These are phyloP conservation scores for Tachysurus vachellii DNA, from an alignment of 2,113 vertebrate genomes.

Conservation along the genomic window DNA sequence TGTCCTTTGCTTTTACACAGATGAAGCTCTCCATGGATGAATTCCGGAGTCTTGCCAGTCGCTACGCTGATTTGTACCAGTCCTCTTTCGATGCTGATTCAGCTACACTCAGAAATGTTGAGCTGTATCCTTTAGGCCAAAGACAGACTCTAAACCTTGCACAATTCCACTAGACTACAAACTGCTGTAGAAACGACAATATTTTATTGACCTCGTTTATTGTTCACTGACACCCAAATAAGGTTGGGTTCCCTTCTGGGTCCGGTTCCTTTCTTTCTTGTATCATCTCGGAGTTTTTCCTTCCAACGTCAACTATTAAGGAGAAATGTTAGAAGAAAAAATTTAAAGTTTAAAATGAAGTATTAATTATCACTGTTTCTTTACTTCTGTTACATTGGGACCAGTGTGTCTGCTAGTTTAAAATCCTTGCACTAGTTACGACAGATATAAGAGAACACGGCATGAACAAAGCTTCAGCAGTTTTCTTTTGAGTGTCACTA, in stretches of 20 bases:
- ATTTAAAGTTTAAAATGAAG: no score
- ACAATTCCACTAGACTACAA: no score
- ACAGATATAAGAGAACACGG: neutral
- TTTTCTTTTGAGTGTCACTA: neutral
- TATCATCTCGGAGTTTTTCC: no score
- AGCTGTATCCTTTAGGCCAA: conserved; percentile 85
- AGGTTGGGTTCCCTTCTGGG: no score
- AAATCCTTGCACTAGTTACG: no score
- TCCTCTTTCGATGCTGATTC: conserved; percentile 97
- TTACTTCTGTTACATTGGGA: neutral
- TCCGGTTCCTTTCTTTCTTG: no score
- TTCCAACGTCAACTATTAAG: no score
- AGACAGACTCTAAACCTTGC: neutral
- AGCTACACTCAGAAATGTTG: conserved; percentile 89
- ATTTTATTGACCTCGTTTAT: no score
- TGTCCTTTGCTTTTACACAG: conserved; percentile 63
- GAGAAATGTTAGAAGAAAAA: no score
- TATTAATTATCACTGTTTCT: no score
- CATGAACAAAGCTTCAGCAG: neutral
- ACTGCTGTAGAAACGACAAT: no score
- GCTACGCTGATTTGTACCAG: conserved; percentile 94
- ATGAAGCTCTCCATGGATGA: conserved; percentile 98
- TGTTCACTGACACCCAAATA: no score
- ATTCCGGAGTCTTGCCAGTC: conserved; percentile 84
- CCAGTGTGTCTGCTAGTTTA: neutral